Conservation (phyloP, 2,888 invertebrate species). For the Cyrtodaria siliqua region DNA sequence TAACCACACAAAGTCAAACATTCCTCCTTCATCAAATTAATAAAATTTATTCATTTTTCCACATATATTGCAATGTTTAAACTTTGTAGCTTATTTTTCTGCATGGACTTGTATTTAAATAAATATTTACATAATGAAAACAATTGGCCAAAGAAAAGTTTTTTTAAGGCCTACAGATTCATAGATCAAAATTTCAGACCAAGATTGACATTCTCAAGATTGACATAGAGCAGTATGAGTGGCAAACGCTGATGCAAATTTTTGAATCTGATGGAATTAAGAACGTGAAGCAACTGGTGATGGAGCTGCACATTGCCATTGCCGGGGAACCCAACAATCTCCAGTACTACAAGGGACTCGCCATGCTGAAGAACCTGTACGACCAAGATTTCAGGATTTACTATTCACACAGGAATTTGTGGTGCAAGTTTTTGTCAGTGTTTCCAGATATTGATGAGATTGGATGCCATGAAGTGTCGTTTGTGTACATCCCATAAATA, state of each 20-base stretch:
- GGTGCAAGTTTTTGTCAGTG: constrained; percentile 73
- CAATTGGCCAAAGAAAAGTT: too few species aligned
- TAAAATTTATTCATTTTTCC: too few species aligned
- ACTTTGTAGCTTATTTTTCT: too few species aligned
- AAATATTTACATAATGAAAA: too few species aligned
- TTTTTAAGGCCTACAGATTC: too few species aligned
- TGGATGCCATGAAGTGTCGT: constrained; percentile 74
- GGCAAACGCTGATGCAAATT: constrained; percentile 71
- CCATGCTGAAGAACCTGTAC: constrained; percentile 70
- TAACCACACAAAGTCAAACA: too few species aligned
- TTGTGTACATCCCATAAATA: constrained; percentile 54
- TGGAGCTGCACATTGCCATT: constrained; percentile 74
- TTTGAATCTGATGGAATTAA: constrained; percentile 62
- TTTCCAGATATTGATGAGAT: constrained; percentile 66
- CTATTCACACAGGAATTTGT: constrained; percentile 73
- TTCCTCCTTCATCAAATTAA: too few species aligned
- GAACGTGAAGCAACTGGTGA: constrained; percentile 68
- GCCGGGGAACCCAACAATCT: constrained; percentile 70
- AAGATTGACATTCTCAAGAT: constrained; percentile 72
- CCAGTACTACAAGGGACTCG: constrained; percentile 70
- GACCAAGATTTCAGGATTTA: constrained; percentile 73
- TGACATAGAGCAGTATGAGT: constrained; percentile 80
- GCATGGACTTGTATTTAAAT: too few species aligned
- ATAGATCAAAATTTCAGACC: constrained; percentile 53
- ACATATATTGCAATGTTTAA: too few species aligned